phyloP scores from a whole-genome alignment of 2,797 vertebrate genomes.

The Columba guinea region DNA sequence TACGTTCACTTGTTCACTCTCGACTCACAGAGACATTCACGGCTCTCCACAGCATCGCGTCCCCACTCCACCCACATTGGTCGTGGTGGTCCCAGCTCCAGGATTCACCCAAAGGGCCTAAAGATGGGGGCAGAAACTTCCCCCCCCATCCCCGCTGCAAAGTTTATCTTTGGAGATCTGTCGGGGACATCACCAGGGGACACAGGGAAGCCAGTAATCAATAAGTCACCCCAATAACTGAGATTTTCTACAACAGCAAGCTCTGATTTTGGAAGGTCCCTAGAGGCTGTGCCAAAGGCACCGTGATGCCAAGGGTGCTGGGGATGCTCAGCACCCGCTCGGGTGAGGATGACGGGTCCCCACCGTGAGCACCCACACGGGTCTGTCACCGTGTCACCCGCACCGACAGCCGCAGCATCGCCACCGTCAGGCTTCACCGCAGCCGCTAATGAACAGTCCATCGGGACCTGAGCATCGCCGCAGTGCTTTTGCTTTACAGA shows the following conservation, averaged over 20 bases:
- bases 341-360: rapidly evolving
- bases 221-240: neutral
- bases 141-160: no score
- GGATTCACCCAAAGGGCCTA: neutral
- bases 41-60: neutral
- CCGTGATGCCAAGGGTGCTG: rapidly evolving
- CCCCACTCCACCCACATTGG: neutral
- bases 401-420: rapidly evolving
- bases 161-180: neutral
- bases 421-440: neutral
- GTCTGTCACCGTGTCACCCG: rapidly evolving
- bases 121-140: neutral
- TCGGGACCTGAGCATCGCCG: rapidly evolving
- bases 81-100: no score
- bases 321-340: neutral
- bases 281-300: rapidly evolving
- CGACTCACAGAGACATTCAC: neutral
- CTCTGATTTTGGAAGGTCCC: neutral
- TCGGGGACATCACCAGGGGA: neutral
- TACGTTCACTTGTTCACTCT: neutral
- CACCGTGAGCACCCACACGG: rapidly evolving
- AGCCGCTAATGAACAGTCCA: neutral
- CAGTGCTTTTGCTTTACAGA: neutral
- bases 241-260: neutral
- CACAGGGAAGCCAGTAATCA: neutral